Base-by-base conservation (phyloP, 1,140 invertebrate species). In the Adelges cooleyi region DNA sequence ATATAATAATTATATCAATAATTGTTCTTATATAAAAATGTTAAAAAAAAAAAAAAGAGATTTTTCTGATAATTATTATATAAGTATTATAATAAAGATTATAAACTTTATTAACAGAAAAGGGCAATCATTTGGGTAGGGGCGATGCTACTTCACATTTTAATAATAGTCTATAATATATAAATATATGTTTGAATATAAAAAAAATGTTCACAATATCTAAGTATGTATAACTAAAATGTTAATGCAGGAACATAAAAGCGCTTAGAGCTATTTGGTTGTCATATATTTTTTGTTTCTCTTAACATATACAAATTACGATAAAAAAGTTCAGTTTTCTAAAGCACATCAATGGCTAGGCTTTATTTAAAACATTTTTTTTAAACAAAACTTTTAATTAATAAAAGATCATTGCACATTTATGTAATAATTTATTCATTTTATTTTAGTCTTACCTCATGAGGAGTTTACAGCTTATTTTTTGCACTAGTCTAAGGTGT, bases 241-340 rank as follows among this genome's bases (percentile, higher is more conserved):
- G 46, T 48, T 48, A 62, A 29, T 15, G 42, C 42, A 62, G 42
- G 56, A 62, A 62, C 56, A 48, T 62, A 48, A 59, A 62, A 62
- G 42, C 42, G 46, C 56, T 62, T 62, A 48, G 15, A 18, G 36
- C 40, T 59, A 59, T 59, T 59, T 44, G 25, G 40, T 59, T 29
- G 17, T 13, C 5, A 44, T 46, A 44, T 29, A 29, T 46, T 46
- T n/a, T 3, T 13, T 13, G 29, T 33, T 59, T 27, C 8, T 40
- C 18, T 15, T 54, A 40, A 54, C 13, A 23, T n/a, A n/a, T n/a
- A n/a, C n/a, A n/a, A n/a, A n/a, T n/a, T n/a, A n/a, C n/a, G n/a
- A n/a, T n/a, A n/a, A n/a, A n/a, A n/a, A n/a, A n/a, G n/a, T n/a
- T n/a, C n/a, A n/a, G n/a, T n/a, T n/a, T n/a, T n/a, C n/a, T n/a